phyloP scores from a whole-genome alignment of 1,140 invertebrate species.

The Hycleus cichorii region DNA sequence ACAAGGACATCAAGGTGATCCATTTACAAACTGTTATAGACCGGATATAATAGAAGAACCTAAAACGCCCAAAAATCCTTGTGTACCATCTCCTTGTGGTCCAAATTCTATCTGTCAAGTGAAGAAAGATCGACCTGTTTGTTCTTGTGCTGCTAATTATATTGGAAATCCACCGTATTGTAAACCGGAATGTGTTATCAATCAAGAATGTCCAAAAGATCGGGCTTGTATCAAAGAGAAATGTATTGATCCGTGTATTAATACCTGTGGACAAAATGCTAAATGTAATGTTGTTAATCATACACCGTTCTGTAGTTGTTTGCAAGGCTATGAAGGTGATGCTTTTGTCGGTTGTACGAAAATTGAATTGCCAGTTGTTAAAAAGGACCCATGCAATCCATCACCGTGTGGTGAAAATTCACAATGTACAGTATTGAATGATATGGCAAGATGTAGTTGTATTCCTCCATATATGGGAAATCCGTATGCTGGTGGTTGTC shows the following conservation, averaged over 20 bases:
- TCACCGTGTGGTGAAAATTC: constrained; percentile 77
- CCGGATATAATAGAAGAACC: constrained; percentile 39
- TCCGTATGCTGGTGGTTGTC: constrained; percentile 66
- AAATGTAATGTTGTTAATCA: constrained; percentile 75
- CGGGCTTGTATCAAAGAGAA: constrained; percentile 74
- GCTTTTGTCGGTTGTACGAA: constrained; percentile 69
- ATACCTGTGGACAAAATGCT: constrained; percentile 69
- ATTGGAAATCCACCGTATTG: constrained; percentile 66
- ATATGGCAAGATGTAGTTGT: constrained; percentile 65
- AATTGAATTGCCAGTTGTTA: constrained; percentile 36
- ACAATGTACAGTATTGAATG: constrained; percentile 61
- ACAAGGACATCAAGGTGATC: constrained; percentile 67
- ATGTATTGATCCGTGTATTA: constrained; percentile 67
- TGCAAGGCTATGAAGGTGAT: constrained; percentile 68
- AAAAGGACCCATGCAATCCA: constrained; percentile 62
- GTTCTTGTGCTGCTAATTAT: constrained; percentile 69
- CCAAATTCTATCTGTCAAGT: constrained; percentile 79
- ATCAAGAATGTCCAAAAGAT: constrained; percentile 64
- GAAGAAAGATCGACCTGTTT: constrained; percentile 66
- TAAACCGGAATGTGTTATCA: constrained; percentile 66
- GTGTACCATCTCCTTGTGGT: constrained; percentile 73
- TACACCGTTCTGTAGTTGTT: constrained; percentile 71
- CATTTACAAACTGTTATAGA: constrained; percentile 63
- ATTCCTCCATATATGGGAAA: constrained; percentile 81
- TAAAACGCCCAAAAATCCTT: constrained; percentile 54